Conservation (phyloP, 53 echinoderm and acorn worm genomes). For the Henricia sp. region DNA sequence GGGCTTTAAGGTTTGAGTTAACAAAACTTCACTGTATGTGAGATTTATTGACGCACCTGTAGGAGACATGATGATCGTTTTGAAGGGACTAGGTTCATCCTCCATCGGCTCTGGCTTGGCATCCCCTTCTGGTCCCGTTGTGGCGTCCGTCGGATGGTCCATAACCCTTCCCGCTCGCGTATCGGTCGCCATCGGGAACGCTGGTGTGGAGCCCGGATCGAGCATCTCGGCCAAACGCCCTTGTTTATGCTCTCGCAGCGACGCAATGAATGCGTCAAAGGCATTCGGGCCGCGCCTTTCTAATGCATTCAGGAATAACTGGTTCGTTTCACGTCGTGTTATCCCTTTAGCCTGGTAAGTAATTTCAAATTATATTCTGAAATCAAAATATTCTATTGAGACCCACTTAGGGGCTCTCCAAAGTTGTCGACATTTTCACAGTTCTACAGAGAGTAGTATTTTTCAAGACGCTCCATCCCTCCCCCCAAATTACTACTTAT, state of each 20-base stretch:
- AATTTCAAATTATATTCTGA: no score
- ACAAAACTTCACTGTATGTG: no score
- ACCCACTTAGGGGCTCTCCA: no score
- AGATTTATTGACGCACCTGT: no score
- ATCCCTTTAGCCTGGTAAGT: slow-evolving; percentile 41
- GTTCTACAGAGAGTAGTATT: no score
- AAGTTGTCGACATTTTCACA: no score
- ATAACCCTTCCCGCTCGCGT: not conserved
- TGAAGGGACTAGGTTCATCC: not conserved
- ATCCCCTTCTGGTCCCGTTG: slow-evolving; percentile 32
- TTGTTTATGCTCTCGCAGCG: slow-evolving; percentile 70
- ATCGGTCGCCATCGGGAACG: not conserved
- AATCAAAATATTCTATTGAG: no score
- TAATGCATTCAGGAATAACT: slow-evolving; percentile 67
- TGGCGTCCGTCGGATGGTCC: slow-evolving; percentile 10
- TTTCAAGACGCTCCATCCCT: no score
- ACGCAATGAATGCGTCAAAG: slow-evolving; percentile 64
- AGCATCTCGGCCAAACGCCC: slow-evolving; percentile 62
- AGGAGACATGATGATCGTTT: slow-evolving; percentile 2
- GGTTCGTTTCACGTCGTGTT: slow-evolving; percentile 45
- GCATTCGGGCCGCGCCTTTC: slow-evolving; percentile 85
- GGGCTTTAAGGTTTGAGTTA: no score
- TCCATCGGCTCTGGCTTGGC: slow-evolving; percentile 49
- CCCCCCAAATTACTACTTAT: no score
- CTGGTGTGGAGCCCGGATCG: slow-evolving; percentile 12